phyloP scores from a whole-genome alignment of 2,113 vertebrate genomes.

The Sinocyclocheilus grahami region DNA sequence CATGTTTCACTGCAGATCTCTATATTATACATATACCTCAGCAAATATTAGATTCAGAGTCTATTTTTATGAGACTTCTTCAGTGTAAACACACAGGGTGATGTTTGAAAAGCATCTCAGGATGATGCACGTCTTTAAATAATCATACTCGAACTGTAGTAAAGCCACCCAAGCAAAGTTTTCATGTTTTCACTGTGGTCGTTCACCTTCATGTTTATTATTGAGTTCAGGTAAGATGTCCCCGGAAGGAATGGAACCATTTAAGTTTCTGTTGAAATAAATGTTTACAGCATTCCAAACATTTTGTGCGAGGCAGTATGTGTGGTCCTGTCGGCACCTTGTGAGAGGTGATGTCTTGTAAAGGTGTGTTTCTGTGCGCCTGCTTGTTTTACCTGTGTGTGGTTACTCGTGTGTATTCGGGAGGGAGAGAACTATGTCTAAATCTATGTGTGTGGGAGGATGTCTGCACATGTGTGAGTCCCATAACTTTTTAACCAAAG shows the following conservation, averaged over 20 bases:
- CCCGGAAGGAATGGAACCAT: conserved; percentile 50
- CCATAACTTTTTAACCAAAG: conserved; percentile 29
- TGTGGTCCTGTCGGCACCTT: conserved; percentile 79
- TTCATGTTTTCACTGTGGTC: conserved; percentile 11
- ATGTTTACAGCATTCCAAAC: conserved; percentile 80
- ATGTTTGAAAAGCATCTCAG: conserved; percentile 34
- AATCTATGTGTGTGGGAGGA: too few relatives aligned
- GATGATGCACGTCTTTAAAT: conserved; percentile 15
- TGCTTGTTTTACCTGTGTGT: too few relatives aligned
- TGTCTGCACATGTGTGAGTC: conserved; percentile 26
- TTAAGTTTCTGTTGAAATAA: conserved; percentile 72
- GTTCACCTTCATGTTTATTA: conserved; percentile 51
- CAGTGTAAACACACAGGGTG: background rate
- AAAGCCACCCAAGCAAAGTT: conserved; percentile 37
- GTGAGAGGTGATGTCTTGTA: conserved; percentile 65
- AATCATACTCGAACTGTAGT: conserved; percentile 18
- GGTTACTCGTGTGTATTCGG: too few relatives aligned
- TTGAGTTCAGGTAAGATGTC: conserved; percentile 46
- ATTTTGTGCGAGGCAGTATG: conserved; percentile 72
- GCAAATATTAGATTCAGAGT: conserved; percentile 21
- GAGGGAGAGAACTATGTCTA: too few relatives aligned
- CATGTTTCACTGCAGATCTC: background rate
- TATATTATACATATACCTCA: background rate
- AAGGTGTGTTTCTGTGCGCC: conserved; percentile 68
- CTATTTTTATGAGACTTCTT: background rate